Conservation (phyloP, 2,113 vertebrate genomes). For the Gobius niger region DNA sequence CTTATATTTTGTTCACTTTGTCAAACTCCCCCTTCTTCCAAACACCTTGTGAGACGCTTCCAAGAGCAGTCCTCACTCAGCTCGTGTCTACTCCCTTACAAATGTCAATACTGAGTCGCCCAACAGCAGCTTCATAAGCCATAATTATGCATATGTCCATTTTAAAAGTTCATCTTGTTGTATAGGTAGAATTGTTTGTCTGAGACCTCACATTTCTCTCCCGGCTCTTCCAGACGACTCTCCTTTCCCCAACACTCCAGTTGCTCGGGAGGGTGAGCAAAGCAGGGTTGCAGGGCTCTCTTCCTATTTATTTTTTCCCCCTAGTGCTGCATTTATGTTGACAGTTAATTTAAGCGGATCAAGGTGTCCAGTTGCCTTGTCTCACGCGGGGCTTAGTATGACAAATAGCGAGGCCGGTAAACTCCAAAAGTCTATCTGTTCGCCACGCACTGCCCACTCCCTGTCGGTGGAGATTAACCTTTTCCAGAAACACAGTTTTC, state of each 20-base stretch:
- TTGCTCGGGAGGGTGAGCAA: conserved; percentile 15
- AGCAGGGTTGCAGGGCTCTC: conserved; percentile 3
- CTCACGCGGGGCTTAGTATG: conserved; percentile 64
- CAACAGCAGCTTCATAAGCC: too few relatives aligned
- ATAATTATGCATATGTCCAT: too few relatives aligned
- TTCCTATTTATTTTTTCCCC: conserved; percentile 57
- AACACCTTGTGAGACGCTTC: too few relatives aligned
- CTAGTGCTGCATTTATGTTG: conserved; percentile 65
- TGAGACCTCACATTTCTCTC: conserved; percentile 58
- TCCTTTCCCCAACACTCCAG: conserved; percentile 45
- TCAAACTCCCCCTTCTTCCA: too few relatives aligned
- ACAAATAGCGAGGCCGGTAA: conserved; percentile 68
- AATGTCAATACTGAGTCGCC: too few relatives aligned
- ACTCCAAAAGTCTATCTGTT: conserved; percentile 64
- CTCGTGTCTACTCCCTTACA: too few relatives aligned
- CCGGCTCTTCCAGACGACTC: conserved; percentile 41
- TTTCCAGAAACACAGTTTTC: conserved; percentile 55
- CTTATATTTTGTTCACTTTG: too few relatives aligned
- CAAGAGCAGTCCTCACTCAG: too few relatives aligned
- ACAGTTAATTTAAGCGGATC: conserved; percentile 75
- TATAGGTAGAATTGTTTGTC: conserved; percentile 37
- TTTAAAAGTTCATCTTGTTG: too few relatives aligned
- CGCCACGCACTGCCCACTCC: conserved; percentile 55
- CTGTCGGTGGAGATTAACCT: conserved; percentile 72
- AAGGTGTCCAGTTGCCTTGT: conserved; percentile 69